These are phyloP conservation scores for Apteryx owenii DNA, from an alignment of 2,113 vertebrate genomes.

Conservation along the genomic window DNA sequence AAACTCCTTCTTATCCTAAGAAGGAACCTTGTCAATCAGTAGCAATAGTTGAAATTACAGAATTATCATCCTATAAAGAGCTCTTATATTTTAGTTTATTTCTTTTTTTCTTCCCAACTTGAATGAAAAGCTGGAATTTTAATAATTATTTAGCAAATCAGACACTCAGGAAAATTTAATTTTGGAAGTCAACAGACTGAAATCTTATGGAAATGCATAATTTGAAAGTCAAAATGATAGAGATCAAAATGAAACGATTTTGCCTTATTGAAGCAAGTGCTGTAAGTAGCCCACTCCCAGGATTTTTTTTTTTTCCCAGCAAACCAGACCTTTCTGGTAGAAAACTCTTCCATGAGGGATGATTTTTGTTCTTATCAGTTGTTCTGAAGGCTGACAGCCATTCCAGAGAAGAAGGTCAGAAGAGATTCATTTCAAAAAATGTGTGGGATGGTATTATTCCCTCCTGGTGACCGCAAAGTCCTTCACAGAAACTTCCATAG, in stretches of 20 bases:
- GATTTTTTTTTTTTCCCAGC: background rate
- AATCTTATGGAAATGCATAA: background rate
- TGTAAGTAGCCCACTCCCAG: background rate
- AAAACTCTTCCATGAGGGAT: background rate
- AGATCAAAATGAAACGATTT: background rate
- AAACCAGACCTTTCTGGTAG: background rate
- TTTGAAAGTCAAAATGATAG: slow-evolving; percentile 4
- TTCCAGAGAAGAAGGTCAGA: background rate
- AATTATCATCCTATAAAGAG: background rate
- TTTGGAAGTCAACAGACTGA: background rate
- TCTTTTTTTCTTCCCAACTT: background rate
- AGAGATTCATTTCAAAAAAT: fast-evolving
- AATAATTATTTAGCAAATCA: slow-evolving; percentile 7
- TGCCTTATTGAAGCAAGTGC: background rate
- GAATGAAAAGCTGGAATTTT: background rate
- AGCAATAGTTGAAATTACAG: background rate
- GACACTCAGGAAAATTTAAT: background rate
- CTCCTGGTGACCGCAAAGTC: background rate
- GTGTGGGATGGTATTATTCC: background rate
- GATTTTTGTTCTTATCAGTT: background rate
- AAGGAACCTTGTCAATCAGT: background rate
- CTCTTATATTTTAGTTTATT: background rate
- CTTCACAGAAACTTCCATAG: slow-evolving; percentile 1
- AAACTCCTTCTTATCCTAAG: background rate
- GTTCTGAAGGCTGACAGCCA: background rate